phyloP scores from a whole-genome alignment of 2,888 invertebrate species.

The Pharmacophagus antenor region DNA sequence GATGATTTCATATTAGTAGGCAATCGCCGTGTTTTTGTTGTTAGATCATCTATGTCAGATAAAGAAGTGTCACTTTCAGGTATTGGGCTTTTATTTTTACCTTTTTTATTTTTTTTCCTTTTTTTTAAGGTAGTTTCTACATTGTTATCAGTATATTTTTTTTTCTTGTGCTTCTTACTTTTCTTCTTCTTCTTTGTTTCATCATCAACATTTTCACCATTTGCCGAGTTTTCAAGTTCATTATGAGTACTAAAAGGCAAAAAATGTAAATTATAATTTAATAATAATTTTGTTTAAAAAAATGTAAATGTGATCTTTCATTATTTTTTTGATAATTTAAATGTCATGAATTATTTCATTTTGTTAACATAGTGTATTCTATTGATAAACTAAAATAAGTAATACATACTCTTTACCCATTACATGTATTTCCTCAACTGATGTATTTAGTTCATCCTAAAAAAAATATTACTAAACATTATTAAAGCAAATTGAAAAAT shows the following conservation, averaged over 20 bases:
- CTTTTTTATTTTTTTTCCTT: conserved; percentile 79
- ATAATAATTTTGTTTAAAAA: neutral
- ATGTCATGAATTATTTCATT: conserved; percentile 3
- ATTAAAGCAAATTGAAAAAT: neutral
- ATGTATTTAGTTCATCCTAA: conserved; percentile 20
- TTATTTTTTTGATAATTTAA: no score
- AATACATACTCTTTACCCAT: conserved; percentile 45
- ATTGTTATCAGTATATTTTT: conserved; percentile 80
- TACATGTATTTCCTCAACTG: neutral
- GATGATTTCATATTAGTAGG: conserved; percentile 41
- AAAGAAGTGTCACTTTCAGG: conserved; percentile 67
- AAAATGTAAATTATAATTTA: no score
- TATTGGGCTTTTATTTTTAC: conserved; percentile 72
- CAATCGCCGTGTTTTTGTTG: conserved; percentile 59
- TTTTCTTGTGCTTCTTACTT: conserved; percentile 85
- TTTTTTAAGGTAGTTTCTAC: conserved; percentile 79
- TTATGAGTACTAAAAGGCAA: conserved; percentile 41
- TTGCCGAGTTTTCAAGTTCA: conserved; percentile 46
- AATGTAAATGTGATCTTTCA: no score
- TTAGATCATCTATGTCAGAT: conserved; percentile 65
- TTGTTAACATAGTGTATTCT: conserved; percentile 10
- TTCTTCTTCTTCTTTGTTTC: conserved; percentile 76
- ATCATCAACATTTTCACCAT: conserved; percentile 51
- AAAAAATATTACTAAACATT: conserved; percentile 20
- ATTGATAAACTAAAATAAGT: neutral